phyloP scores from a whole-genome alignment of 2,797 vertebrate species.

The Decapterus maruadsi region DNA sequence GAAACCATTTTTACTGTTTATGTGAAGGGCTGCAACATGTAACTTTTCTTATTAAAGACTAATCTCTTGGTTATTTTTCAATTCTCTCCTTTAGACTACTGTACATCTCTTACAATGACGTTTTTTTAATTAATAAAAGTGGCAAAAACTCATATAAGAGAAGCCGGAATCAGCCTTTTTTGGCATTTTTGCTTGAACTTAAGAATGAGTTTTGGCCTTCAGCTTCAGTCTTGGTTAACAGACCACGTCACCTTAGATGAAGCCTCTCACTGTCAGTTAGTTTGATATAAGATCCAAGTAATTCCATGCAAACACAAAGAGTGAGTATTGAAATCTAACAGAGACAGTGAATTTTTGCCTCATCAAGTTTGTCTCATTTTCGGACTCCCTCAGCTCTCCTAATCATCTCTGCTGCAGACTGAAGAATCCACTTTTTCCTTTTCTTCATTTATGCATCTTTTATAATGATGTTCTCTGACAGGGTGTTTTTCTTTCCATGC shows the following conservation, averaged over 20 bases:
- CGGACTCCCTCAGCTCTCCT: constrained; percentile 13
- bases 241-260: background rate
- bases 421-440: constrained; percentile 13
- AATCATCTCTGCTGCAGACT: constrained; percentile 21
- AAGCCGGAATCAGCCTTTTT: background rate
- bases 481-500: background rate
- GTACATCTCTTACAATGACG: no score
- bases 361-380: constrained; percentile 30
- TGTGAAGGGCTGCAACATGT: background rate
- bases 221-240: background rate
- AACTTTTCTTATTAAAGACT: constrained; percentile 6
- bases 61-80: background rate
- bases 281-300: background rate
- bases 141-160: background rate
- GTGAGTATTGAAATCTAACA: background rate
- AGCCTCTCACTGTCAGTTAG: background rate
- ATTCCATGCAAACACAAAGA: background rate
- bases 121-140: background rate
- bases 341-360: constrained; percentile 18
- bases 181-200: background rate
- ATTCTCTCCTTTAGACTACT: background rate
- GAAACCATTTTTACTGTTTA: background rate
- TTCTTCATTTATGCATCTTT: constrained; percentile 34
- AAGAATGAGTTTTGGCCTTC: background rate
- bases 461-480: constrained; percentile 42